phyloP scores from a whole-genome alignment of 2,888 invertebrate species.

The Cremastinae sp. region DNA sequence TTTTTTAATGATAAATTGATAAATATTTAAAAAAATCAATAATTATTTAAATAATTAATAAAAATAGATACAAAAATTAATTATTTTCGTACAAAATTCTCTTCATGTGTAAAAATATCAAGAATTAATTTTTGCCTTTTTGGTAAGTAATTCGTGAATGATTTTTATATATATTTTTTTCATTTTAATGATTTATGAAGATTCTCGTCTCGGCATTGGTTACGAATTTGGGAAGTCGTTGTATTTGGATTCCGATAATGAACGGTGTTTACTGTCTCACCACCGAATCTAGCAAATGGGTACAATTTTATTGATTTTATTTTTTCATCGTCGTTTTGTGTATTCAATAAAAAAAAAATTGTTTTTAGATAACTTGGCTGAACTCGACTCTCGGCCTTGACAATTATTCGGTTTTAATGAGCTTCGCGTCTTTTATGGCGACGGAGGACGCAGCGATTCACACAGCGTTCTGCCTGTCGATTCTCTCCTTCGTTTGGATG shows the following conservation, averaged over 20 bases:
- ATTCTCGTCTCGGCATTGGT: slow-evolving; percentile 77
- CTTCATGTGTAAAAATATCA: too few relatives aligned
- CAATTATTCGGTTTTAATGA: slow-evolving; percentile 66
- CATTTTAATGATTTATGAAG: slow-evolving; percentile 62
- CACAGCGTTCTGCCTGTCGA: slow-evolving; percentile 73
- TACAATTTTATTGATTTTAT: slow-evolving; percentile 56
- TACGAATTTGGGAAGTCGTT: slow-evolving; percentile 74
- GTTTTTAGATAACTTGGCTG: slow-evolving; percentile 65
- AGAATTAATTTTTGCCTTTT: too few relatives aligned
- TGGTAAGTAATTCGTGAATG: too few relatives aligned
- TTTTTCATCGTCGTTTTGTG: not conserved
- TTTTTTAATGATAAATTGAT: too few relatives aligned
- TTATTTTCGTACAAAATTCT: too few relatives aligned
- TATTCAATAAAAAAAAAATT: not conserved
- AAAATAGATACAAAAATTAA: too few relatives aligned
- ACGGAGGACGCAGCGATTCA: slow-evolving; percentile 70
- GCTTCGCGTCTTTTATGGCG: slow-evolving; percentile 71
- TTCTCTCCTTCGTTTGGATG: slow-evolving; percentile 78
- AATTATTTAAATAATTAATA: too few relatives aligned
- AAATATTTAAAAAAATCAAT: not conserved
- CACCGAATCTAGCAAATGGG: slow-evolving; percentile 76
- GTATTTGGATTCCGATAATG: slow-evolving; percentile 77
- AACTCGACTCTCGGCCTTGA: slow-evolving; percentile 69
- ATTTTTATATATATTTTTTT: not conserved
- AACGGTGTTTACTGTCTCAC: slow-evolving; percentile 73